phyloP scores from a whole-genome alignment of 2,797 vertebrate genomes.

The Poecile montanus region DNA sequence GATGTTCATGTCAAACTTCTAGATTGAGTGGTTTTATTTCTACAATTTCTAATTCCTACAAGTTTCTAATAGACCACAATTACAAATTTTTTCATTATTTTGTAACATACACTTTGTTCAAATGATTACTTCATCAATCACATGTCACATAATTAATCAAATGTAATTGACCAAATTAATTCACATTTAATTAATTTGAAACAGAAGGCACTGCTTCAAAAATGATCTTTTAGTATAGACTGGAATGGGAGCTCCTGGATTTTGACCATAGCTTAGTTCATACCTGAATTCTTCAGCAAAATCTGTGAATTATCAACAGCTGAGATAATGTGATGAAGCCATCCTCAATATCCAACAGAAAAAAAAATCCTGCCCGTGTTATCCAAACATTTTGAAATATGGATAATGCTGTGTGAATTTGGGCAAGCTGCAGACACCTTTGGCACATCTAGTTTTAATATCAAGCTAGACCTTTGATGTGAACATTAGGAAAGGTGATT shows the following conservation, averaged over 20 bases:
- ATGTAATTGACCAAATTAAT: background rate
- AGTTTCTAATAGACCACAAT: background rate
- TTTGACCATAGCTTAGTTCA: background rate
- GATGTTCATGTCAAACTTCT: background rate
- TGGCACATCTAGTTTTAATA: background rate
- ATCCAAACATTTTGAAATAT: background rate
- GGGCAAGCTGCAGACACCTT: background rate
- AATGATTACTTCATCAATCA: background rate
- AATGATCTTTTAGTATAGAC: background rate
- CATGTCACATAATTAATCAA: background rate
- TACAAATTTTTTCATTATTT: background rate
- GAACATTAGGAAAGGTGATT: background rate
- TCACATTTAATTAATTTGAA: background rate
- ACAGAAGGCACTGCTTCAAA: background rate
- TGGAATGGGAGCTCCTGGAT: background rate
- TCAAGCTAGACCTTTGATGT: background rate
- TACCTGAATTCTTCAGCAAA: background rate
- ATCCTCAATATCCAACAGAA: background rate
- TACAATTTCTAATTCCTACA: background rate
- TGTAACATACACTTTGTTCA: background rate
- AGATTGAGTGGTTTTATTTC: background rate
- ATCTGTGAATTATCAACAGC: background rate
- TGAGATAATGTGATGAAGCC: background rate
- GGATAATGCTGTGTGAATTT: background rate
- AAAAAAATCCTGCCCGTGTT: background rate